Evolutionary conservation across 2,888 invertebrate genomes (phyloP).

Genomic region (Drosophila vallismaia): DNA sequence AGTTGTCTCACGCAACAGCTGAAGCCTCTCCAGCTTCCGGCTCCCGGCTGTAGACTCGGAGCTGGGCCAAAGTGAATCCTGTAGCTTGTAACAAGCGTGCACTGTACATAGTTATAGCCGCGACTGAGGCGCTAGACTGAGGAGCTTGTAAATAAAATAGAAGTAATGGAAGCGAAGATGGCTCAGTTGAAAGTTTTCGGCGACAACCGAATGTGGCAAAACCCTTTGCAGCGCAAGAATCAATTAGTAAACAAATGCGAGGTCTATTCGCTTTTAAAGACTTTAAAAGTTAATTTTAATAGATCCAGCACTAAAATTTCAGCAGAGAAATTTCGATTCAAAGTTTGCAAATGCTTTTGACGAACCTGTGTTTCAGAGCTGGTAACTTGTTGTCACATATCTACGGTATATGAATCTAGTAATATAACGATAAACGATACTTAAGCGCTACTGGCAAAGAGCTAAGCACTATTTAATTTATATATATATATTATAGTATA

Average conservation of each 20-base stretch:
- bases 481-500: slow-evolving; percentile 51
- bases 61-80: slow-evolving; percentile 4
- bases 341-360: slow-evolving; percentile 32
- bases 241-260: neutral
- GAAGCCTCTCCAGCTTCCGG: slow-evolving; percentile 69
- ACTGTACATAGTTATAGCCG: slow-evolving; percentile 70
- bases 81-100: slow-evolving; percentile 56
- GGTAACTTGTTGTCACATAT: slow-evolving; percentile 53
- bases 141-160: slow-evolving; percentile 64
- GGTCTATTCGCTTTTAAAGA: neutral
- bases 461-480: slow-evolving; percentile 73
- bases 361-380: slow-evolving; percentile 22
- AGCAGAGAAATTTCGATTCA: neutral
- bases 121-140: slow-evolving; percentile 73
- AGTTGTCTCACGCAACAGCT: slow-evolving; percentile 86
- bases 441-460: slow-evolving; percentile 71
- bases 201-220: slow-evolving; percentile 34
- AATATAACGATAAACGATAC: slow-evolving; percentile 49
- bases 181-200: slow-evolving; percentile 30
- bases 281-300: neutral
- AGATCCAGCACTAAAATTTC: neutral
- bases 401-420: slow-evolving; percentile 22
- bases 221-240: slow-evolving; percentile 44
- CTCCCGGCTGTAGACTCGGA: neutral
- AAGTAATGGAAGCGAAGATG: neutral